Conservation (phyloP, 2,888 invertebrate species). For the Tetranychus truncatus region DNA sequence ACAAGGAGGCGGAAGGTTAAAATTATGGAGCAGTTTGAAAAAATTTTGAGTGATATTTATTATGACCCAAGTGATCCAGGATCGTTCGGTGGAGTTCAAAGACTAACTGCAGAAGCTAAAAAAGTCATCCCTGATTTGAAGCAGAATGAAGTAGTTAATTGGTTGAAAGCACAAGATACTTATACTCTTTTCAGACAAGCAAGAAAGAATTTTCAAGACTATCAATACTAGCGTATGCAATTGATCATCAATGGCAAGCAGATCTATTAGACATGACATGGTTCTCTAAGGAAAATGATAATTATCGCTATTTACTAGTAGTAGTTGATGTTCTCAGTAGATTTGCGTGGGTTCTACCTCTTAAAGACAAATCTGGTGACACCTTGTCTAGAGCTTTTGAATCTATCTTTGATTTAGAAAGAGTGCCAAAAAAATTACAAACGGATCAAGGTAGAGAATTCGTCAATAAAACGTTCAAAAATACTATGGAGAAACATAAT, state of each 20-base stretch:
- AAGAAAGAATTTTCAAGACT: slow-evolving; percentile 12
- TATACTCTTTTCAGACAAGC: too few relatives aligned
- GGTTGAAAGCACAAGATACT: slow-evolving; percentile 4
- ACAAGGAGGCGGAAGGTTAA: too few relatives aligned
- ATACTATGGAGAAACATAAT: too few relatives aligned
- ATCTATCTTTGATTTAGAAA: not conserved
- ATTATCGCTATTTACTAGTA: slow-evolving; percentile 25
- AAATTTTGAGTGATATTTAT: slow-evolving; percentile 10
- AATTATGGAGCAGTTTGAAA: not conserved
- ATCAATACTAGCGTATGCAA: slow-evolving; percentile 20
- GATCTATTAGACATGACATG: slow-evolving; percentile 25
- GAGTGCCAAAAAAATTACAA: not conserved
- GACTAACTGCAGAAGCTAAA: not conserved
- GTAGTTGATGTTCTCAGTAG: slow-evolving; percentile 27
- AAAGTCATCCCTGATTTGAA: not conserved
- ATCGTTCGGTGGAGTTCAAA: not conserved
- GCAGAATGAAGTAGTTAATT: not conserved
- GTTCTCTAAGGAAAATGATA: slow-evolving; percentile 23
- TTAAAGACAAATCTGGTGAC: slow-evolving; percentile 25
- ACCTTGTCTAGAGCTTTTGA: not conserved
- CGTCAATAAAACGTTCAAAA: too few relatives aligned
- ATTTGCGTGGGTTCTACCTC: slow-evolving; percentile 25
- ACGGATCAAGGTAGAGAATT: too few relatives aligned
- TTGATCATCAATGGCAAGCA: slow-evolving; percentile 26
- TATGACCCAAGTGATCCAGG: slow-evolving; percentile 6